Conservation (phyloP, 2,888 invertebrate species). For the Ditula angustiorana region DNA sequence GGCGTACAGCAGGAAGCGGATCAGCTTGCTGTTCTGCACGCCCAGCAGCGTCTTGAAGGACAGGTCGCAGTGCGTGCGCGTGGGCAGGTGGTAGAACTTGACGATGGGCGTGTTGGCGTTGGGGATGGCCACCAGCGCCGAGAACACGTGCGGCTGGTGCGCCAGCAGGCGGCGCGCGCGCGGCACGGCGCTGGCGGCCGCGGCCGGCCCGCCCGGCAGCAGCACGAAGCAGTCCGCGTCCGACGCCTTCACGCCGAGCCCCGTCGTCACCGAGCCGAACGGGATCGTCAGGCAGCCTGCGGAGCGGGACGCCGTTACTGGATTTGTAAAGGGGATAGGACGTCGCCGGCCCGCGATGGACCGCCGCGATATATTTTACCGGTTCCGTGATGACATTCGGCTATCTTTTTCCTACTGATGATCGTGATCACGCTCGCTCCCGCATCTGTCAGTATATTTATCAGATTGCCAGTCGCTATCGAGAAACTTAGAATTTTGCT, state of each 20-base stretch:
- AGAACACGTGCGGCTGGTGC: constrained; percentile 73
- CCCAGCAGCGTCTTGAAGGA: constrained; percentile 90
- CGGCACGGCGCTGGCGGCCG: constrained; percentile 18
- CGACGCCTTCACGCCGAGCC: constrained; percentile 88
- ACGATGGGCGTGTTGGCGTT: constrained; percentile 92
- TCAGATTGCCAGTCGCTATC: no score
- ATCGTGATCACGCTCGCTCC: no score
- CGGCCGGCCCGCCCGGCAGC: constrained; percentile 58
- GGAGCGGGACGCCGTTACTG: background rate
- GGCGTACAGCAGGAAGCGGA: constrained; percentile 84
- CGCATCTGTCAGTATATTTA: no score
- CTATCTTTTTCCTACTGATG: no score
- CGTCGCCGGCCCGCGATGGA: no score
- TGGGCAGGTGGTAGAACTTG: constrained; percentile 88
- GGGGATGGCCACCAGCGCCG: constrained; percentile 87
- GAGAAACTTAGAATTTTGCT: no score
- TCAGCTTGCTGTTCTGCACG: constrained; percentile 88
- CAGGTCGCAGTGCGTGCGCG: constrained; percentile 88
- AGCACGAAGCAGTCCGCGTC: constrained; percentile 90
- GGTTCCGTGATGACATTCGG: no score
- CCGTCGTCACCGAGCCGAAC: constrained; percentile 91
- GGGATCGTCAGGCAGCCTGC: constrained; percentile 77
- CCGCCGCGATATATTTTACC: no score
- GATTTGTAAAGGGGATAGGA: no score
- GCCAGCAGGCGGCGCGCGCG: constrained; percentile 70